phyloP scores from a whole-genome alignment of 2,113 vertebrate genomes.

The Gulo gulo region DNA sequence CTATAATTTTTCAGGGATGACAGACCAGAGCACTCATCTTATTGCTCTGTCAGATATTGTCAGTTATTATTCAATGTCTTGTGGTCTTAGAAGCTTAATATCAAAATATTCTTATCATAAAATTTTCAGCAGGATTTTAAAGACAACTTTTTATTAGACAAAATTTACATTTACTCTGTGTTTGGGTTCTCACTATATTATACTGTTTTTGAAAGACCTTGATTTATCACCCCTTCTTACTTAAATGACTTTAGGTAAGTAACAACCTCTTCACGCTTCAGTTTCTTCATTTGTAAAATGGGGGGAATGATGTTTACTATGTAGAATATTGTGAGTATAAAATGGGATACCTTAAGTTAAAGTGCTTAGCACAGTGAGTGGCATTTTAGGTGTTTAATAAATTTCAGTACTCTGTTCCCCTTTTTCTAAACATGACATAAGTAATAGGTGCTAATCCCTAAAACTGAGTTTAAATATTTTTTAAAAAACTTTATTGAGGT shows the following conservation, averaged over 20 bases:
- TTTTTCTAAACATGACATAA: neutral
- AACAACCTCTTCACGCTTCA: neutral
- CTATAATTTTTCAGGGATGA: neutral
- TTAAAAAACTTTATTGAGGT: neutral
- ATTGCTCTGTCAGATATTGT: neutral
- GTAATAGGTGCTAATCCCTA: neutral
- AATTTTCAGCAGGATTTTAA: neutral
- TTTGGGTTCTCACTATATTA: neutral
- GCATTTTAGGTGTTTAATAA: neutral
- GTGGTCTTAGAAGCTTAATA: neutral
- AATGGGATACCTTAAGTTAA: neutral
- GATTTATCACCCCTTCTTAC: neutral
- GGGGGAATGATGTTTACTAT: neutral
- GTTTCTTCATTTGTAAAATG: conserved; percentile 3
- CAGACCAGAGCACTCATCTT: neutral
- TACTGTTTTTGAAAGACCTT: neutral
- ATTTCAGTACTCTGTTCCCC: neutral
- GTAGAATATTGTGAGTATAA: neutral
- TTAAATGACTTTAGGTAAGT: neutral
- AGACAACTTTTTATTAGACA: neutral
- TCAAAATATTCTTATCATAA: conserved; percentile 1
- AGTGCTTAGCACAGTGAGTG: neutral
- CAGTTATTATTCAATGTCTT: neutral
- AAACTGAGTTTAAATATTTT: neutral
- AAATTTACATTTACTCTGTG: neutral